A percentile compares a stretch with the other conserved stretches of the same genome.
Evolutionary conservation across 2,888 invertebrate genomes (phyloP).

Genomic region (Atherix ibis): DNA sequence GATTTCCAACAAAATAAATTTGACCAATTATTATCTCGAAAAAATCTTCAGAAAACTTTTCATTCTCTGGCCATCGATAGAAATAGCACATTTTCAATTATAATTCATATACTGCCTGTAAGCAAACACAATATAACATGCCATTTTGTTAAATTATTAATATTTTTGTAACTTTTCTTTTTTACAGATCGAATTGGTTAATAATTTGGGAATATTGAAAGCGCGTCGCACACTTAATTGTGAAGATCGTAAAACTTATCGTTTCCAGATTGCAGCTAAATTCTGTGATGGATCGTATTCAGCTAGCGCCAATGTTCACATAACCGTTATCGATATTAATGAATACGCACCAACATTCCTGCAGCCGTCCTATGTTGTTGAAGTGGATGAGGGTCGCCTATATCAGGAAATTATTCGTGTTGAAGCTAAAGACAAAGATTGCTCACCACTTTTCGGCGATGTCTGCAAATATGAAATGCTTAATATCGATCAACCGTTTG

Average conservation of each 20-base stretch:
- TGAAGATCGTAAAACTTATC: conserved; percentile 86
- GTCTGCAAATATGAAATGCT: conserved; percentile 96
- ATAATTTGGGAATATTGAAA: conserved; percentile 64
- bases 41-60: no score
- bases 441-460: conserved; percentile 84
- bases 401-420: conserved; percentile 84
- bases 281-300: conserved; percentile 79
- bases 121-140: no score
- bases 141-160: not conserved
- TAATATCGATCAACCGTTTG: conserved; percentile 79
- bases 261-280: conserved; percentile 87
- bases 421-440: conserved; percentile 84
- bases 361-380: conserved; percentile 76
- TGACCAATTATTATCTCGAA: no score
- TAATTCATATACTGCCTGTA: no score
- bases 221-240: conserved; percentile 78
- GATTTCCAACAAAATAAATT: no score
- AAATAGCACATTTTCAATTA: no score
- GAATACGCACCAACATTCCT: conserved; percentile 87
- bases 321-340: conserved; percentile 91
- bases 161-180: not conserved
- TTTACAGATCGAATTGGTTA: conserved; percentile 47
- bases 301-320: conserved; percentile 81
- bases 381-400: conserved; percentile 73
- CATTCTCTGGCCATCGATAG: no score